Base-by-base conservation (phyloP, 1,140 invertebrate species). In the Pinna nobilis region DNA sequence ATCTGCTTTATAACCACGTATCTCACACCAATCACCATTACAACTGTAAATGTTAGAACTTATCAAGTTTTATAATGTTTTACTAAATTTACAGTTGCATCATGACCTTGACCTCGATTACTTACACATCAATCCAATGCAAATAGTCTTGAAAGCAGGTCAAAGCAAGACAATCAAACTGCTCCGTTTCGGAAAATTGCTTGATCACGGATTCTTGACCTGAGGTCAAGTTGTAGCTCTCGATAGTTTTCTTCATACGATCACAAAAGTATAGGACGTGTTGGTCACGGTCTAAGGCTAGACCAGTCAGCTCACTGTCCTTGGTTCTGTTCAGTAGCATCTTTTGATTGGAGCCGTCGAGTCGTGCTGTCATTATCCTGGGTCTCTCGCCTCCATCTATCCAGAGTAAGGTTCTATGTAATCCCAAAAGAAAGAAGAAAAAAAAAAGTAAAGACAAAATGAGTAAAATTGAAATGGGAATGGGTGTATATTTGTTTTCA, bases 181-280 rank as follows among this genome's bases (percentile, higher is more conserved):
- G 13, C 55, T 3, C 30, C 7, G 15, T 33, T 59, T 18, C 18
- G 7, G 28, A 59, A 18, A 20, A n/a, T 59, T 33, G 5, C 11
- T 35, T 33, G 11, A n/a, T n/a, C 6, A 15, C 3, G 4, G 55
- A 35, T n/a, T 59, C 55, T n/a, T n/a, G n/a, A n/a, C n/a, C n/a
- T n/a, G n/a, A n/a, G n/a, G n/a, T n/a, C 32, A 59, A 15, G 28
- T 59, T 59, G 20, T 35, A 35, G 20, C 55, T 32, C 11, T n/a
- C 30, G 11, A 59, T 59, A 0, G 5, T 33, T 15, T 20, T 15
- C 9, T 15, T 59, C 15, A 35, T 18, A n/a, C 55, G 33, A 15
- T 99, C 98, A 6, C 97, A 94, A 93, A 95, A 99, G 86, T 98
- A 99, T 1, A 99, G 86, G 33, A 94, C 2, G 94, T 94, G 84